Percentiles rank a stretch among this genome's conserved stretches.
phyloP scores from a whole-genome alignment of 2,113 vertebrate genomes.

The Dermatemys mawii region DNA sequence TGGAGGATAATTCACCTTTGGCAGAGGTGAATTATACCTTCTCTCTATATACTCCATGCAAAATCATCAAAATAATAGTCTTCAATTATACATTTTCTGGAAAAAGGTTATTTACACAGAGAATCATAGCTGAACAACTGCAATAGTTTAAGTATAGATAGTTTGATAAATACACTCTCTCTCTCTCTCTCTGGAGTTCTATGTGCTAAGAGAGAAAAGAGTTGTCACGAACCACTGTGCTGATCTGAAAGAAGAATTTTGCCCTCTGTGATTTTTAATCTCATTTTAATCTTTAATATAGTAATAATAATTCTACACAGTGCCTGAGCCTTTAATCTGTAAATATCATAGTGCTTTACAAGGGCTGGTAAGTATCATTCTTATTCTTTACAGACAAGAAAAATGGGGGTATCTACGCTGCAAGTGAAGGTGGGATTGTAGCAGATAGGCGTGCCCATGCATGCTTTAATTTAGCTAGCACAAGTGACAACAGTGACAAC shows the following conservation, averaged over 20 bases:
- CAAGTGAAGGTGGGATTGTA: neutral
- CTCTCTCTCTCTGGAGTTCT: conserved; percentile 1
- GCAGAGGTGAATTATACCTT: conserved; percentile 38
- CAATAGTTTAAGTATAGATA: conserved; percentile 44
- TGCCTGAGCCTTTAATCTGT: neutral
- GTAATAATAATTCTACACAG: neutral
- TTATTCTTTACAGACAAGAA: neutral
- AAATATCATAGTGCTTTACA: neutral
- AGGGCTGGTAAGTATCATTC: neutral
- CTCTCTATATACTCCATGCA: conserved; percentile 59
- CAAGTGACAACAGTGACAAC: neutral
- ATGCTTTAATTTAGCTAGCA: neutral
- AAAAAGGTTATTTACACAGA: conserved; percentile 51
- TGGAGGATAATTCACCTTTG: conserved; percentile 11
- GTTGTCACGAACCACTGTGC: neutral
- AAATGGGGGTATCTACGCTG: neutral
- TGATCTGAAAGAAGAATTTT: neutral
- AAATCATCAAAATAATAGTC: conserved; percentile 64
- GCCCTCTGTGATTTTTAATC: neutral
- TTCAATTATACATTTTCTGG: conserved; percentile 42
- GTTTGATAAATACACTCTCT: conserved; percentile 49
- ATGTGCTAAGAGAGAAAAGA: neutral
- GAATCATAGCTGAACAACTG: conserved; percentile 20
- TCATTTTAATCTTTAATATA: neutral
- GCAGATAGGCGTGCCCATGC: neutral